A percentile compares a stretch with the other conserved stretches of the same genome.
Evolutionary conservation across 2,888 invertebrate genomes (phyloP).

Genomic region (Pterostichus madidus): DNA sequence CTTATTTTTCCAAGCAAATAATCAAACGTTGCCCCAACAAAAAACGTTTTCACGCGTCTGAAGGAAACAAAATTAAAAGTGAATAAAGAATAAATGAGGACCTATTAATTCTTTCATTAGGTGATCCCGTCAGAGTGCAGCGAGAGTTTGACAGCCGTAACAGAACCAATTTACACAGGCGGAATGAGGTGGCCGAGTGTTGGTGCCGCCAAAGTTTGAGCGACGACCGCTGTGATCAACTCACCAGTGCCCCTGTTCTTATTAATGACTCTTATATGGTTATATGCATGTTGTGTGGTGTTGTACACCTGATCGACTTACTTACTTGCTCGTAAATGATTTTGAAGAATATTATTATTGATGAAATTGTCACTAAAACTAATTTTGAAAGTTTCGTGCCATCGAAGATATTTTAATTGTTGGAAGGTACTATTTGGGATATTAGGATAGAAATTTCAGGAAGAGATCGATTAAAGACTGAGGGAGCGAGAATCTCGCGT

Average conservation of each 20-base stretch:
- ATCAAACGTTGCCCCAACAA: constrained; percentile 54
- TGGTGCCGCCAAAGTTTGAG: constrained; percentile 45
- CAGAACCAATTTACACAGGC: constrained; percentile 61
- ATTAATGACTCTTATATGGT: constrained; percentile 64
- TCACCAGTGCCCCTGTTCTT: constrained; percentile 56
- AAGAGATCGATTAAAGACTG: too few species aligned
- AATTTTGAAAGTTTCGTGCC: too few species aligned
- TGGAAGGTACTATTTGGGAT: too few species aligned
- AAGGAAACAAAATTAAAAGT: constrained; percentile 61
- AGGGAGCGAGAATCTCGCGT: too few species aligned
- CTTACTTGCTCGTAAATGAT: too few species aligned
- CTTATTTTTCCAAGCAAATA: constrained; percentile 55
- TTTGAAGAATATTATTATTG: too few species aligned
- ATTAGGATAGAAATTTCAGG: too few species aligned
- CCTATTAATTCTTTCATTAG: constrained; percentile 66
- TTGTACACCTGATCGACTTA: neutral
- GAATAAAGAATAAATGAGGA: constrained; percentile 63
- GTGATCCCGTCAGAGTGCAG: constrained; percentile 54
- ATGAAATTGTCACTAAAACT: too few species aligned
- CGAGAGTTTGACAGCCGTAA: constrained; percentile 62
- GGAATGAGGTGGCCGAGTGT: constrained; percentile 33
- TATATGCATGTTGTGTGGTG: constrained; percentile 14
- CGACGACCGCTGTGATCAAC: constrained; percentile 38
- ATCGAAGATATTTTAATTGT: too few species aligned
- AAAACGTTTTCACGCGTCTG: constrained; percentile 60